A percentile compares a stretch with the other conserved stretches of the same genome.
Evolutionary conservation across 2,797 vertebrate genomes (phyloP).

Genomic region (Myotis vivesi): DNA sequence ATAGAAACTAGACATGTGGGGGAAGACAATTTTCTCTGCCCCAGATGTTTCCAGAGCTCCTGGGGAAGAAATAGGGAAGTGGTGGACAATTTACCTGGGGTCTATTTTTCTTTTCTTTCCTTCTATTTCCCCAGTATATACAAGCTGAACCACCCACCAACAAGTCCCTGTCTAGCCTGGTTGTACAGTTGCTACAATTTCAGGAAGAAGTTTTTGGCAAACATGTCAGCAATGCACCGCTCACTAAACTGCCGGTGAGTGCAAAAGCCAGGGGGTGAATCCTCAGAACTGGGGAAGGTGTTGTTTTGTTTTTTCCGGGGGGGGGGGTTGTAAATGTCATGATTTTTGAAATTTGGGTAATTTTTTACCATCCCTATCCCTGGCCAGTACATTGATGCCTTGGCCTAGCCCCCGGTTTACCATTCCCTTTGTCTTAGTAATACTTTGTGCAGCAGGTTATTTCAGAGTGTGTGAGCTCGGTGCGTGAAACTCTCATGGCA

Average conservation of each 20-base stretch:
- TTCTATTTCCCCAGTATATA: slow-evolving; percentile 89
- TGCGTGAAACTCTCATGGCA: not conserved
- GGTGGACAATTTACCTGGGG: not conserved
- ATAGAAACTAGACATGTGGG: not conserved
- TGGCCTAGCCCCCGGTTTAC: not conserved
- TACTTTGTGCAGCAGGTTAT: slow-evolving; percentile 15
- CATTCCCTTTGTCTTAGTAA: slow-evolving; percentile 11
- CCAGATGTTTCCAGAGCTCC: not conserved
- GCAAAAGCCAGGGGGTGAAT: not conserved
- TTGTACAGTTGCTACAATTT: slow-evolving; percentile 97
- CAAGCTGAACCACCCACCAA: slow-evolving; percentile 98
- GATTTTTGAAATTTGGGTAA: slow-evolving; percentile 8
- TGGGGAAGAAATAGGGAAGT: not conserved
- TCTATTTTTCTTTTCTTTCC: not conserved
- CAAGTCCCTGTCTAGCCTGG: slow-evolving; percentile 97
- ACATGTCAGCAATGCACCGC: slow-evolving; percentile 98
- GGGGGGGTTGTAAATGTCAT: not conserved
- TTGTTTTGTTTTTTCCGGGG: not conserved
- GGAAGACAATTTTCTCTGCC: not conserved
- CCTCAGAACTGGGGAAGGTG: not conserved
- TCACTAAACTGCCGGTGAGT: slow-evolving; percentile 95
- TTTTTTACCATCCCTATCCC: not conserved
- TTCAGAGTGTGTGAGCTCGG: not conserved
- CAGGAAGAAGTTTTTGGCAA: slow-evolving; percentile 98
- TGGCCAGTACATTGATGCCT: not conserved